Conservation (phyloP, 2,888 invertebrate genomes). For the Nomada goodeniana region DNA sequence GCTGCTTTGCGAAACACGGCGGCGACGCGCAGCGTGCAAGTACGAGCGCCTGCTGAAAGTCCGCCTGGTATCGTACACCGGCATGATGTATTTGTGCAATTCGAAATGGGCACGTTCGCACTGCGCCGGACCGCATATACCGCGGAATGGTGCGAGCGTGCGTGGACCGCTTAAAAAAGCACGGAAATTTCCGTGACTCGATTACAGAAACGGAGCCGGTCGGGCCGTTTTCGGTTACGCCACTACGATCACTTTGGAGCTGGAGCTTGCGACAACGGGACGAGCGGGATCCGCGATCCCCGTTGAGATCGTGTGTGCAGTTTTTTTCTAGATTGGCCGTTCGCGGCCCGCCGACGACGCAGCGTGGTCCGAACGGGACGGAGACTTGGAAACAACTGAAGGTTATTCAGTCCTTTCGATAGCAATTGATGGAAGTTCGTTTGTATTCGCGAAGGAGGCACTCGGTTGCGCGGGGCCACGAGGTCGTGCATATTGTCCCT, state of each 20-base stretch:
- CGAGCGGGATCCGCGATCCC: not conserved
- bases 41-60: constrained; percentile 20
- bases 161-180: constrained; percentile 32
- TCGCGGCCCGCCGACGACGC: no score
- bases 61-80: constrained; percentile 12
- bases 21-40: constrained; percentile 13
- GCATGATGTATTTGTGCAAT: constrained; percentile 47
- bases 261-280: not conserved
- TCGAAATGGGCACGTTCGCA: constrained; percentile 54
- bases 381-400: no score
- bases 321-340: not conserved
- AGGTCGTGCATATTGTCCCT: no score
- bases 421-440: no score
- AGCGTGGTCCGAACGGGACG: no score
- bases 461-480: no score
- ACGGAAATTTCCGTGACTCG: constrained; percentile 43
- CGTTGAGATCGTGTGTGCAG: not conserved
- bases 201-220: constrained; percentile 10
- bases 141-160: constrained; percentile 4
- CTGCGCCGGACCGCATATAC: not conserved
- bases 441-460: no score
- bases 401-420: no score
- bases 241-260: not conserved
- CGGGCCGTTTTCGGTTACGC: not conserved
- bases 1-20: constrained; percentile 59